These are phyloP conservation scores for Melanostigma gelatinosum DNA, from an alignment of 2,113 vertebrate species.

Conservation along the genomic window DNA sequence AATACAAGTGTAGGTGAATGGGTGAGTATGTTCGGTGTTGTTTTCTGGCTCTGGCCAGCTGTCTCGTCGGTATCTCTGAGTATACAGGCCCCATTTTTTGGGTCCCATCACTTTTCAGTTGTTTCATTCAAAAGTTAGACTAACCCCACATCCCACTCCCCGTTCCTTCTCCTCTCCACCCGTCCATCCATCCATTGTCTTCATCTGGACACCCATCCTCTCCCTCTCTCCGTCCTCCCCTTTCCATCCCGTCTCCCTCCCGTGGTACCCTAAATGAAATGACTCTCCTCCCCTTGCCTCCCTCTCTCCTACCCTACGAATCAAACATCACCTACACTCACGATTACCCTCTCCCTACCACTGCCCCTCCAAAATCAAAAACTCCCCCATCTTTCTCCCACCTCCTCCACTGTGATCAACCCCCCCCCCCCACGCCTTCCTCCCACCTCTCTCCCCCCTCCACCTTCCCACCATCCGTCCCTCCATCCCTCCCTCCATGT, in stretches of 20 bases:
- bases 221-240: slow-evolving; percentile 7
- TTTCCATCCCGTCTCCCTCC: background rate
- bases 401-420: slow-evolving; percentile 37
- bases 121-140: slow-evolving; percentile 70
- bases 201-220: slow-evolving; percentile 38
- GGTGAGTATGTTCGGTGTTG: slow-evolving; percentile 67
- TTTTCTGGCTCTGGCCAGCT: slow-evolving; percentile 63
- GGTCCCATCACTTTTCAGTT: slow-evolving; percentile 71
- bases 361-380: slow-evolving; percentile 45
- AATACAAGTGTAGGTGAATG: slow-evolving; percentile 66
- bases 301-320: slow-evolving; percentile 46
- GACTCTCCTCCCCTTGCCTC: slow-evolving; percentile 21
- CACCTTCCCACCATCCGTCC: slow-evolving; percentile 26
- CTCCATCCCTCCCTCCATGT: slow-evolving; percentile 40
- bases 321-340: slow-evolving; percentile 44
- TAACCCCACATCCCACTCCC: slow-evolving; percentile 69
- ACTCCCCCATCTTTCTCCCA: slow-evolving; percentile 16
- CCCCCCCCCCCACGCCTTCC: background rate
- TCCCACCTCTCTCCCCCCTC: slow-evolving; percentile 13
- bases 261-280: slow-evolving; percentile 40
- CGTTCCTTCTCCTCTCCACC: slow-evolving; percentile 55
- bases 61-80: slow-evolving; percentile 60
- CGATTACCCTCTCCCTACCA: slow-evolving; percentile 16
- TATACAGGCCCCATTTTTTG: slow-evolving; percentile 44
- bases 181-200: slow-evolving; percentile 18